A percentile compares a stretch with the other conserved stretches of the same genome.
Evolutionary conservation across 2,113 vertebrate species (phyloP).

Genomic region (Solea solea): DNA sequence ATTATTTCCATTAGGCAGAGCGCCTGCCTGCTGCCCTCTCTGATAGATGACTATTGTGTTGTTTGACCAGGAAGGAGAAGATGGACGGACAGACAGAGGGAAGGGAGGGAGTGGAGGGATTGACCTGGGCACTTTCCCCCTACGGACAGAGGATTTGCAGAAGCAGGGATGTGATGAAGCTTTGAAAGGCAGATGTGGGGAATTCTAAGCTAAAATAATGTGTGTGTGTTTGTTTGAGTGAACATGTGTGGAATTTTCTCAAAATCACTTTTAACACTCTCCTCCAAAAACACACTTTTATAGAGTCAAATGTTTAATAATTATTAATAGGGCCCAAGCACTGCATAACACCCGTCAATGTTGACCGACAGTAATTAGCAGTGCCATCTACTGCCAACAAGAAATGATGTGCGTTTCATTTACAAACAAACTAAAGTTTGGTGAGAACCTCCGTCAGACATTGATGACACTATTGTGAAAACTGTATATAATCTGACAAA

Average conservation of each 20-base stretch:
- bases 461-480: no score
- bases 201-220: conserved; percentile 10
- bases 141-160: conserved; percentile 67
- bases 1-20: conserved; percentile 57
- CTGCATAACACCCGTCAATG: no score
- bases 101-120: conserved; percentile 12
- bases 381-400: no score
- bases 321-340: not conserved
- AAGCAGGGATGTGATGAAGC: conserved; percentile 56
- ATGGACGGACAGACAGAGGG: conserved; percentile 18
- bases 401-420: no score
- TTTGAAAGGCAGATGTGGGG: conserved; percentile 28
- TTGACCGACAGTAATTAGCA: no score
- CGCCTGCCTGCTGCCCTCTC: conserved; percentile 63
- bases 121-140: conserved; percentile 65
- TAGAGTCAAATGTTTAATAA: not conserved
- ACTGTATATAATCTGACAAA: no score
- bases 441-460: no score
- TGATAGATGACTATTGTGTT: conserved; percentile 68
- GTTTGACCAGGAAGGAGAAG: conserved; percentile 72
- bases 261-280: not conserved
- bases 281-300: conserved; percentile 8
- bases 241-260: not conserved
- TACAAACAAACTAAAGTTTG: no score
- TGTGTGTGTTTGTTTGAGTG: not conserved